Evolutionary conservation across 2,888 invertebrate species (phyloP).

Genomic region (Ecliptopera silaceata): DNA sequence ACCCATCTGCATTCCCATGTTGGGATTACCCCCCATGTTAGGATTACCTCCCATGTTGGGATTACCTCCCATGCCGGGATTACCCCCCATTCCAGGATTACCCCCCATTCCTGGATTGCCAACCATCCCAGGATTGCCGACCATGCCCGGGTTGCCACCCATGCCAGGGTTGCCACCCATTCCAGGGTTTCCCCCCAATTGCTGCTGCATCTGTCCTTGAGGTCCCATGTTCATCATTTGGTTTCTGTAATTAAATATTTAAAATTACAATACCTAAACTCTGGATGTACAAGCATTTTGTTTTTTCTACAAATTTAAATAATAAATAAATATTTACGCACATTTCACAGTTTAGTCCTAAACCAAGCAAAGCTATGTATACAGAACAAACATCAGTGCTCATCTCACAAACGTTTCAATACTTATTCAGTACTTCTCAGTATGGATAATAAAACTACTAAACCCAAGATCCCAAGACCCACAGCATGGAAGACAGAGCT

Average conservation of each 20-base stretch:
- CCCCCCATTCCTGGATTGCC: background rate
- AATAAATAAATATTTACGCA: no score
- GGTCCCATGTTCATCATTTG: constrained; percentile 83
- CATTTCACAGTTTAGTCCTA: no score
- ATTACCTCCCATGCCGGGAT: constrained; percentile 64
- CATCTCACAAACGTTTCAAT: no score
- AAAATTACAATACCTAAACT: no score
- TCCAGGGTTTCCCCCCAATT: constrained; percentile 63
- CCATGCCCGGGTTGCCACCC: background rate
- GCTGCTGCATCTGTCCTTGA: constrained; percentile 80
- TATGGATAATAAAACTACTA: no score
- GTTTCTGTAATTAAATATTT: constrained; percentile 53
- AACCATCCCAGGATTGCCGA: constrained; percentile 67
- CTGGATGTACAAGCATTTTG: no score
- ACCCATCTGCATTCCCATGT: constrained; percentile 76
- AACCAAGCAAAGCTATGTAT: no score
- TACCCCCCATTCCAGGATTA: constrained; percentile 52
- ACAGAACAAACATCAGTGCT: no score
- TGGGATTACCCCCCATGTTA: constrained; percentile 58
- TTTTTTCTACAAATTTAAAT: no score
- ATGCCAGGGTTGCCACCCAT: constrained; percentile 57
- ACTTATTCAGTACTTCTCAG: no score
- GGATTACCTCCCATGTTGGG: constrained; percentile 63
- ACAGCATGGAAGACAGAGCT: no score
- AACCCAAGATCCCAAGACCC: no score